Evolutionary conservation across 1,140 invertebrate genomes (phyloP).

Genomic region (Camponotus pennsylvanicus): DNA sequence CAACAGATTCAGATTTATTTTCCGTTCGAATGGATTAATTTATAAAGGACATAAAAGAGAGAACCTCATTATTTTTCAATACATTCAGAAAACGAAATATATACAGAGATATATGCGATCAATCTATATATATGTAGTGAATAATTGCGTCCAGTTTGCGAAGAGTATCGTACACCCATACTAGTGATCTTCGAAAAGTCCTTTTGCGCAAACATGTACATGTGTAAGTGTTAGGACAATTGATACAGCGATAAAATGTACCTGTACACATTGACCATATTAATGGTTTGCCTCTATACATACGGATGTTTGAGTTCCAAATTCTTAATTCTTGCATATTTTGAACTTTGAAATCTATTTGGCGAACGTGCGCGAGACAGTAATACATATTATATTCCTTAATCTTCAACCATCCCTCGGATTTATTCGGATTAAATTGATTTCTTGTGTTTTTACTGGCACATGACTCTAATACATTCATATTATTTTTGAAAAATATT

Average conservation of each 20-base stretch:
- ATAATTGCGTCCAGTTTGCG: neutral
- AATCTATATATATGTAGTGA: neutral
- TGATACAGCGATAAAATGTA: slow-evolving; percentile 84
- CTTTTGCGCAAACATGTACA: slow-evolving; percentile 37
- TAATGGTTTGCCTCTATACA: slow-evolving; percentile 75
- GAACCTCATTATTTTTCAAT: neutral
- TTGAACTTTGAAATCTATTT: slow-evolving; percentile 5
- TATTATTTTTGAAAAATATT: neutral
- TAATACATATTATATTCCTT: slow-evolving; percentile 35
- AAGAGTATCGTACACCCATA: slow-evolving; percentile 19
- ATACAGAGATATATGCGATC: neutral
- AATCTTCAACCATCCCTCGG: slow-evolving; percentile 12
- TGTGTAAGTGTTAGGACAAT: slow-evolving; percentile 73
- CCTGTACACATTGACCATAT: slow-evolving; percentile 83
- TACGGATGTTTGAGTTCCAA: slow-evolving; percentile 42
- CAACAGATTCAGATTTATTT: neutral
- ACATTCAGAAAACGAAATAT: neutral
- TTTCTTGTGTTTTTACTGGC: neutral
- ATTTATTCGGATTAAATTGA: slow-evolving; percentile 30
- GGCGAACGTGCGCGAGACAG: neutral
- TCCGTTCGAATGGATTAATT: neutral
- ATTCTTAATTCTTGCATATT: slow-evolving; percentile 3
- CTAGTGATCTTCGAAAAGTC: slow-evolving; percentile 20
- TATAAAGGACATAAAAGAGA: neutral
- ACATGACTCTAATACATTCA: neutral